These are phyloP conservation scores for Schizopygopsis malacanthus DNA, from an alignment of 2,797 vertebrate genomes.

Conservation along the genomic window DNA sequence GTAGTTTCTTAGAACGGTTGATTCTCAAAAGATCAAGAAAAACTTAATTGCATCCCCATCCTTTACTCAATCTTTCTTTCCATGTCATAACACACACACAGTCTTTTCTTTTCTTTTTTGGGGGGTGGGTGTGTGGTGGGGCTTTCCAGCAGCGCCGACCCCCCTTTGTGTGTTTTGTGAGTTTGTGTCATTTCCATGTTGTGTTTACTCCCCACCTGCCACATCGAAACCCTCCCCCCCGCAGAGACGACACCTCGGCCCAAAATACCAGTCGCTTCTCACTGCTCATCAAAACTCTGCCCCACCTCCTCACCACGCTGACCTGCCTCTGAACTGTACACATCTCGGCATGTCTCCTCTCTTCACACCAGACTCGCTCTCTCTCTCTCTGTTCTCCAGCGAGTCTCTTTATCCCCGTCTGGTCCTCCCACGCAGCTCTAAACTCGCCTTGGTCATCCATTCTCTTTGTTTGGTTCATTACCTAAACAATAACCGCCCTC, in stretches of 20 bases:
- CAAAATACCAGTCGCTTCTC: constrained; percentile 66
- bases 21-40: constrained; percentile 8
- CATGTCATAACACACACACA: background rate
- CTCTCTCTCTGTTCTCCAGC: background rate
- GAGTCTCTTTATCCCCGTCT: constrained; percentile 50
- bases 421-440: constrained; percentile 54
- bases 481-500: background rate
- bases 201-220: constrained; percentile 77
- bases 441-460: constrained; percentile 15
- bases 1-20: background rate
- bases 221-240: constrained; percentile 48
- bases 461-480: constrained; percentile 18
- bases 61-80: background rate
- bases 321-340: constrained; percentile 72
- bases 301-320: constrained; percentile 66
- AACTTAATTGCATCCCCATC: background rate
- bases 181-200: constrained; percentile 57
- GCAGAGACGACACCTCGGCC: constrained; percentile 63
- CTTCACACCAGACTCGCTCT: background rate
- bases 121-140: too few species aligned
- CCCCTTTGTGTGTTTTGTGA: constrained; percentile 37
- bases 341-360: constrained; percentile 27
- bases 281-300: constrained; percentile 66
- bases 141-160: background rate
- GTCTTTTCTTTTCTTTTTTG: too few species aligned